These are phyloP conservation scores for Leuciscus waleckii DNA, from an alignment of 2,797 vertebrate species.

Conservation along the genomic window DNA sequence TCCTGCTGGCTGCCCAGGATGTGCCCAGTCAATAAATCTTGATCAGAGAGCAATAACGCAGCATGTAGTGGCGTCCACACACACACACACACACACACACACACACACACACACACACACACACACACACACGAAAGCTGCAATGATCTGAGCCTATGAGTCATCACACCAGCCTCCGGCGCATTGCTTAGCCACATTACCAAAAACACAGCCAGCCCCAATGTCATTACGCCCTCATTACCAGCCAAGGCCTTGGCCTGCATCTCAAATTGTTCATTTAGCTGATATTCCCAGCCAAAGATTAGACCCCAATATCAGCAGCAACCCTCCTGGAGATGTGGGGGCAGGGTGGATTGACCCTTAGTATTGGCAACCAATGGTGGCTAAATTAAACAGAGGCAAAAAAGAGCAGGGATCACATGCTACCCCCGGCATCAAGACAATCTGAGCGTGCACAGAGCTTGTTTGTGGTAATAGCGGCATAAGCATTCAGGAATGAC, in stretches of 20 bases:
- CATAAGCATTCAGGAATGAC: slow-evolving; percentile 46
- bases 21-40: slow-evolving; percentile 80
- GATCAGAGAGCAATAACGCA: slow-evolving; percentile 80
- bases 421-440: slow-evolving; percentile 49
- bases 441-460: background rate
- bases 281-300: slow-evolving; percentile 70
- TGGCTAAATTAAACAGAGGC: slow-evolving; percentile 62
- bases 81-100: slow-evolving; percentile 58
- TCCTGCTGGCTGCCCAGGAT: slow-evolving; percentile 68
- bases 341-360: slow-evolving; percentile 60
- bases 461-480: slow-evolving; percentile 16
- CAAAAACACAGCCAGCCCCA: slow-evolving; percentile 71
- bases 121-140: slow-evolving; percentile 71
- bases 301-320: slow-evolving; percentile 72
- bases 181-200: slow-evolving; percentile 84
- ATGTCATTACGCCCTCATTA: slow-evolving; percentile 86
- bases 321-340: slow-evolving; percentile 29
- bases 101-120: slow-evolving; percentile 60
- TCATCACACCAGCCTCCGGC: slow-evolving; percentile 70
- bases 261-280: slow-evolving; percentile 83
- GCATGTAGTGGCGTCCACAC: slow-evolving; percentile 46
- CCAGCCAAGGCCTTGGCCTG: slow-evolving; percentile 72
- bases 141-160: slow-evolving; percentile 73
- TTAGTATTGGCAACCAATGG: slow-evolving; percentile 48
- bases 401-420: slow-evolving; percentile 54